Base-by-base conservation (phyloP, 2,797 vertebrate species). In the Catamblyrhynchus diadema region DNA sequence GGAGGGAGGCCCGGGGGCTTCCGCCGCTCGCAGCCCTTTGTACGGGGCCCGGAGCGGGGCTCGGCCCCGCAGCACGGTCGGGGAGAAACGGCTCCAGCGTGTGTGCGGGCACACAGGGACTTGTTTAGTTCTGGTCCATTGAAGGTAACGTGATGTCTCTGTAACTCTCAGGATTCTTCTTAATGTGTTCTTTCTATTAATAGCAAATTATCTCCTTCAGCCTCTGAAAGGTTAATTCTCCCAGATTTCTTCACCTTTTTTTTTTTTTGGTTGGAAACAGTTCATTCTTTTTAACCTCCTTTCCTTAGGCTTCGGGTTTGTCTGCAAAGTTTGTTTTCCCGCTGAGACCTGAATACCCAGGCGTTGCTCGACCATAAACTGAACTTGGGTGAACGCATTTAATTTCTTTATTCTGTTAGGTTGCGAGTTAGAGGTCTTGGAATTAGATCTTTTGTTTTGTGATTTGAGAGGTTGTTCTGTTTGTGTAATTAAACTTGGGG, bases 71-170 rank as follows among this genome's bases (percentile, higher is more conserved):
- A 6, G 32, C 45, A 0, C 13, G 60, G 44, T 11, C 37, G 12
- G 53, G n/a, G 7, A 10, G 47, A 12, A 32, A 10, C 37, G 32
- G 37, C 53, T 11, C 20, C 74, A 4, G 0, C 19, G 5, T 2
- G 44, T 27, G 64, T 45, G 66, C 8, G 3, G 41, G 3, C 4
- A 0, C 25, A 4, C 24, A 0, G 18, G 33, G 54, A 1, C 47
- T 59, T 35, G 13, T 32, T 10, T 8, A n/a, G 21, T 37, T 33
- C 27, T 37, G 14, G 4, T 47, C 1, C 7, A 0, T 3, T 73
- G 41, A 51, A 22, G 48, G 21, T 56, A 10, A 48, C 5, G 30
- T 5, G 22, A 2, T 61, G 37, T n/a, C 41, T 22, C 5, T 6
- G 3, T 32, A n/a, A 8, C 20, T 57, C 20, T 47, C 39, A 1